These are phyloP conservation scores for Nyctalus aviator DNA, from an alignment of 2,797 vertebrate species.

Conservation along the genomic window DNA sequence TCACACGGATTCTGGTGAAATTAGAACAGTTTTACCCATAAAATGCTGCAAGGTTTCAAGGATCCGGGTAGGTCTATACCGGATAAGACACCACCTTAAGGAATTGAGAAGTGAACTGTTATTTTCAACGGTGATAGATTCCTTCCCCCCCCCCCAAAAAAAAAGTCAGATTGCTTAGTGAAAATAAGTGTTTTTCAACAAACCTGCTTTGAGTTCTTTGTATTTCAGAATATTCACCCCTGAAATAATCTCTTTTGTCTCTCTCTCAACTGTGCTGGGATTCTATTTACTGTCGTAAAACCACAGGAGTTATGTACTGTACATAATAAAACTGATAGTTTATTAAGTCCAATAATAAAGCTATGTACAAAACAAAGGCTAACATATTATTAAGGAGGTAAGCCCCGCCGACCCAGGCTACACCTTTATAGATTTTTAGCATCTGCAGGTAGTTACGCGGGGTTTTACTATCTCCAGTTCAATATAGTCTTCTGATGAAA, in stretches of 20 bases:
- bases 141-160: no score
- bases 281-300: constrained; percentile 82
- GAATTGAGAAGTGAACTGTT: not conserved
- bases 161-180: not conserved
- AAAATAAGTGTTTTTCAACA: constrained; percentile 42
- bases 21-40: constrained; percentile 14
- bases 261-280: constrained; percentile 73
- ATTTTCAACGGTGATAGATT: constrained; percentile 15
- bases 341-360: constrained; percentile 87
- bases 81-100: not conserved
- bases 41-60: constrained; percentile 13
- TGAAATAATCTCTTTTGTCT: constrained; percentile 59
- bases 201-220: not conserved
- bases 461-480: constrained; percentile 87
- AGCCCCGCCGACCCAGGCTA: constrained; percentile 64
- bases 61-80: not conserved
- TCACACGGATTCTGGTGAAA: constrained; percentile 51
- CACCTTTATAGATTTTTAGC: constrained; percentile 84
- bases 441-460: constrained; percentile 87
- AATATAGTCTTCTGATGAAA: constrained; percentile 89
- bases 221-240: constrained; percentile 30
- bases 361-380: constrained; percentile 73
- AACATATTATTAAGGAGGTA: constrained; percentile 67
- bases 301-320: constrained; percentile 80
- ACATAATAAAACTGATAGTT: constrained; percentile 85